A percentile compares a stretch with the other conserved stretches of the same genome.
Conservation (phyloP, 2,888 invertebrate species). For the Acronicta aceris region DNA sequence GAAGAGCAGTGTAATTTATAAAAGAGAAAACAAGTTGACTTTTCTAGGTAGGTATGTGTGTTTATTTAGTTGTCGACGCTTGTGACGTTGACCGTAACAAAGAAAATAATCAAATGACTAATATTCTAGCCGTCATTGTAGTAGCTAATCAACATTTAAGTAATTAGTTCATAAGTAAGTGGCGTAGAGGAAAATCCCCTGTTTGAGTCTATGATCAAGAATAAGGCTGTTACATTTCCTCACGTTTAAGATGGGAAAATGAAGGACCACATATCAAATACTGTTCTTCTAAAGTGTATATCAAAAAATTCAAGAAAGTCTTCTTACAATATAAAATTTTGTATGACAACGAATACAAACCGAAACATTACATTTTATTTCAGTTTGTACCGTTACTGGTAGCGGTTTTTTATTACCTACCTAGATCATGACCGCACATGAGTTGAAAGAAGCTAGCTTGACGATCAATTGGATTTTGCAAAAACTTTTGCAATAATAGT, state of each 20-base stretch:
- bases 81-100: conserved; percentile 4
- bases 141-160: not conserved
- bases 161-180: too few relatives aligned
- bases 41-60: not conserved
- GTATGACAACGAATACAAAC: too few relatives aligned
- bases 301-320: too few relatives aligned
- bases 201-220: not conserved
- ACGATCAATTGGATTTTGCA: not conserved
- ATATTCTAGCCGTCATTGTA: conserved; percentile 2
- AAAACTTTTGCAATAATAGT: too few relatives aligned
- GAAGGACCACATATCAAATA: not conserved
- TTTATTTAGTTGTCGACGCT: conserved; percentile 14
- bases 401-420: not conserved
- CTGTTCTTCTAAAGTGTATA: not conserved
- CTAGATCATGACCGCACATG: not conserved
- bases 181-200: not conserved
- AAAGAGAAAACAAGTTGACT: conserved; percentile 2
- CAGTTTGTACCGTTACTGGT: not conserved
- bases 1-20: not conserved
- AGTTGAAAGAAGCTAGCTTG: not conserved
- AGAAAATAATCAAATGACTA: conserved; percentile 12
- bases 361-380: not conserved
- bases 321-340: too few relatives aligned
- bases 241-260: not conserved
- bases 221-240: not conserved